Conservation (phyloP, 2,113 vertebrate species). For the Marcusenius ussheri region DNA sequence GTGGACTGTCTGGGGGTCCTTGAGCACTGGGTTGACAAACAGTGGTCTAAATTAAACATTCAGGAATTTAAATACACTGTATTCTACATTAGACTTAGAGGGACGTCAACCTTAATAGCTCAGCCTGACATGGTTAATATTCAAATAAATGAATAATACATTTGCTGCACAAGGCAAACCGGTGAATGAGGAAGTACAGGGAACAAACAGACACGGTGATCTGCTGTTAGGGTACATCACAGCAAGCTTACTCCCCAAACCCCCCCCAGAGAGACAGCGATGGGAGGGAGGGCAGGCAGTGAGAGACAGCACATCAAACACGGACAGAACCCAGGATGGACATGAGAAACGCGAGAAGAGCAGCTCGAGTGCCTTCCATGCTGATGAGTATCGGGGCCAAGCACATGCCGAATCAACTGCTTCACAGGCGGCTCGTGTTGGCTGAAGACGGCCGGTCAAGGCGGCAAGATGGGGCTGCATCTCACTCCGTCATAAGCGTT, state of each 20-base stretch:
- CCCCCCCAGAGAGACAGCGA: not conserved
- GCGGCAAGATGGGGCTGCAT: not conserved
- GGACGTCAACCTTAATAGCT: not conserved
- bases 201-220: not conserved
- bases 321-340: not conserved
- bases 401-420: not conserved
- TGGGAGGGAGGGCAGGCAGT: not conserved
- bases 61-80: not conserved
- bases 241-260: not conserved
- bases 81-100: not conserved
- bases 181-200: not conserved
- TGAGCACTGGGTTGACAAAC: not conserved
- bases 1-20: not conserved
- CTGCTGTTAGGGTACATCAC: not conserved
- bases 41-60: not conserved
- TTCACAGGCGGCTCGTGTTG: not conserved
- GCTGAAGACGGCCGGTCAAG: constrained; percentile 2
- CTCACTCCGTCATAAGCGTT: not conserved
- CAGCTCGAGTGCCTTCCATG: not conserved
- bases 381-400: not conserved
- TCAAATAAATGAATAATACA: not conserved
- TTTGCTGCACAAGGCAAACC: not conserved
- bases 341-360: not conserved
- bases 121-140: not conserved
- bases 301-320: not conserved